Conservation (phyloP, 1,140 invertebrate species). For the Drosophila neocordata region DNA sequence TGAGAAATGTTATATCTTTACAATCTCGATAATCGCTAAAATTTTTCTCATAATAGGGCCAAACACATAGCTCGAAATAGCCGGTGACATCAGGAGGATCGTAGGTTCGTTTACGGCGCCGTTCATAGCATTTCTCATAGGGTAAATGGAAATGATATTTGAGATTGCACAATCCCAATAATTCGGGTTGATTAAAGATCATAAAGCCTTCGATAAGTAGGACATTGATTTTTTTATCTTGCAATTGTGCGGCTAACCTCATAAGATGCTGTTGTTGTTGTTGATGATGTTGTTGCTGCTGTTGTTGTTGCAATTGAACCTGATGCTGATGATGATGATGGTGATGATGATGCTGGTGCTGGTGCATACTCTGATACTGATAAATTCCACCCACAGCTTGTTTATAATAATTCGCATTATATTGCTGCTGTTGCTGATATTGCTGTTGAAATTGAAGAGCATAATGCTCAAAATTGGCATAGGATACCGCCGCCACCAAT, state of each 20-base stretch:
- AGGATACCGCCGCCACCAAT: conserved; percentile 25
- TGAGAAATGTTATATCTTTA: conserved; percentile 78
- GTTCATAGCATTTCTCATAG: conserved; percentile 86
- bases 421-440: conserved; percentile 59
- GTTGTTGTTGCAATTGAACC: conserved; percentile 42
- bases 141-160: conserved; percentile 89
- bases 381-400: conserved; percentile 27
- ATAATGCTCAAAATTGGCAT: conserved; percentile 74
- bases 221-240: conserved; percentile 83
- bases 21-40: conserved; percentile 74
- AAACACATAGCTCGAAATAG: conserved; percentile 91
- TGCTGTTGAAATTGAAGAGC: conserved; percentile 66
- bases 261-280: conserved; percentile 57
- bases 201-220: conserved; percentile 91
- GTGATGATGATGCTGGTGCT: conserved; percentile 31
- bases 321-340: conserved; percentile 47
- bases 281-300: conserved; percentile 28
- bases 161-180: conserved; percentile 87
- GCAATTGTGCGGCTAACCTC: conserved; percentile 60
- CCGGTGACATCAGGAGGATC: conserved; percentile 90
- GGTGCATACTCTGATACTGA: conserved; percentile 34
- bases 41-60: conserved; percentile 87
- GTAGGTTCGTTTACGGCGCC: conserved; percentile 86
- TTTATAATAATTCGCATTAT: conserved; percentile 48
- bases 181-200: conserved; percentile 87